Conservation (phyloP, 2,797 vertebrate genomes). For the Carapus acus region DNA sequence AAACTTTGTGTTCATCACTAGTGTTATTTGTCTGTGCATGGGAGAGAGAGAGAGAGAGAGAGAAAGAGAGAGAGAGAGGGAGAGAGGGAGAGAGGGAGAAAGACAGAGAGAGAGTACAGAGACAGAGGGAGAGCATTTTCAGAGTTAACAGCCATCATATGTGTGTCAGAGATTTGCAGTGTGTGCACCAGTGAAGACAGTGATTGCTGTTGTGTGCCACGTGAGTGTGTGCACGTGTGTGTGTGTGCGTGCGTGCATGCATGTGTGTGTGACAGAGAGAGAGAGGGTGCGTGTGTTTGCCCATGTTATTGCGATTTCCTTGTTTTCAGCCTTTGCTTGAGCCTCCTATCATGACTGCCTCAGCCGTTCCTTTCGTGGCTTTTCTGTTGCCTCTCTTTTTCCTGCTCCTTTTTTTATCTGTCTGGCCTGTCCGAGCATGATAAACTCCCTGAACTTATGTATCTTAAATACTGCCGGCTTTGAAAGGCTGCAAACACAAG, state of each 20-base stretch:
- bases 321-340: not conserved
- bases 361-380: too few relatives aligned
- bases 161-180: too few relatives aligned
- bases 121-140: not conserved
- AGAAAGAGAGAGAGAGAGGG: not conserved
- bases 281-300: not conserved
- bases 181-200: too few relatives aligned
- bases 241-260: not conserved
- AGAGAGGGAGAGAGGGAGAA: not conserved
- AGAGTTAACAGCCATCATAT: not conserved
- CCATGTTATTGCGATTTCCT: not conserved
- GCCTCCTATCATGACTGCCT: too few relatives aligned
- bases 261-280: not conserved
- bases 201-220: not conserved
- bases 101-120: not conserved
- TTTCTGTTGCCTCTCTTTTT: not conserved
- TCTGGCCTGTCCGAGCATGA: slow-evolving; percentile 41
- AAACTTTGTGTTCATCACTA: too few relatives aligned
- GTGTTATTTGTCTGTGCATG: not conserved
- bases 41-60: not conserved
- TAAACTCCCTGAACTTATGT: slow-evolving; percentile 38
- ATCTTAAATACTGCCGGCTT: slow-evolving; percentile 30
- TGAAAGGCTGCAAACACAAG: slow-evolving; percentile 14
- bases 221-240: not conserved
- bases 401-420: slow-evolving; percentile 17